Base-by-base conservation (phyloP, 1,140 invertebrate species). In the Scaptomyza graminum region DNA sequence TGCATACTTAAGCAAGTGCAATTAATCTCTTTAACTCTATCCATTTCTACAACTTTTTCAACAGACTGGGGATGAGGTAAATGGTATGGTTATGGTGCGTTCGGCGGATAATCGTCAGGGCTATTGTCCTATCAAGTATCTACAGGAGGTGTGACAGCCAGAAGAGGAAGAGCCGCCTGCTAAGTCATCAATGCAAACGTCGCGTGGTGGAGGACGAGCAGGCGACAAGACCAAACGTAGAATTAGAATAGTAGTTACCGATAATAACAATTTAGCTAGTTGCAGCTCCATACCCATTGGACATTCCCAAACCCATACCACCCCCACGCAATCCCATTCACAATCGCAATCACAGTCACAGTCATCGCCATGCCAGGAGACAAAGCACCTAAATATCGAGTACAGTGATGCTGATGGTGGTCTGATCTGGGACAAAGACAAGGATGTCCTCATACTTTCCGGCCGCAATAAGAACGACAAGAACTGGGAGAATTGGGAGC, bases 41-140 rank as follows among this genome's bases (percentile, higher is more conserved):
- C 28, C 7, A 31, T 31, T 31, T 31, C 28, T 5, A 31, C 6
- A 6, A 41, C 7, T 47, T 16, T 34, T 6, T 25, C 4, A 6
- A 12, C 43, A 92, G 91, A 95, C 97, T 2, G 96, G 97, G 2
- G 97, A 98, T 73, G 97, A 98, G 83, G 93, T 97, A 0, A 96
- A 98, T 81, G 97, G 97, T 8, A 97, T 97, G 94, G 96, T 98
- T 47, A 97, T 97, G 94, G 97, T 99, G 46, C 94, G 97, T n/a
- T 96, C 96, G 63, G 95, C 97, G 57, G 94, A 97, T 92, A 95
- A 97, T 93, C 94, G 96, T 91, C 94, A 96, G 93, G 95, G 96
- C 76, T 92, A 96, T 83, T 98, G 96, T 91, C 96, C 96, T 5
- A 91, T 96, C 1, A 97, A 96, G 91, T 97, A 96, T 78, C 93